Percentiles rank a stretch among this genome's conserved stretches.
phyloP scores from a whole-genome alignment of 2,113 vertebrate species.

The Muntiacus muntjak region DNA sequence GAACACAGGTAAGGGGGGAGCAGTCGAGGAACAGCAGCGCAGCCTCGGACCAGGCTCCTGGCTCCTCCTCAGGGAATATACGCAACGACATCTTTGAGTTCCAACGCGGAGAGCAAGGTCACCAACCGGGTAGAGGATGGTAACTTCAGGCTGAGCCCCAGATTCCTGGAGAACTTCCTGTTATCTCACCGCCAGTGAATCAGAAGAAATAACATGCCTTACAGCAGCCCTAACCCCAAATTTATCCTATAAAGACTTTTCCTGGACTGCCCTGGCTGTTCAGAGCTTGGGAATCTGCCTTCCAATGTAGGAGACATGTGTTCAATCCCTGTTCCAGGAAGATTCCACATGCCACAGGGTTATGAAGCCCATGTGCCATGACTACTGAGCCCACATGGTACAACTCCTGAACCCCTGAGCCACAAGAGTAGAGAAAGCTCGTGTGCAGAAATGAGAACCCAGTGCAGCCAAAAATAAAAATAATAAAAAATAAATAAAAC shows the following conservation, averaged over 20 bases:
- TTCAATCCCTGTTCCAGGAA: not conserved
- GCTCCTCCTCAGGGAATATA: not conserved
- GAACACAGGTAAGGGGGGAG: not conserved
- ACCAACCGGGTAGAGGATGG: not conserved
- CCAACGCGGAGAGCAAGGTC: not conserved
- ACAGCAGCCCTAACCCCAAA: not conserved
- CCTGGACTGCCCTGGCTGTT: not conserved
- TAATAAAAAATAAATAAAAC: not conserved
- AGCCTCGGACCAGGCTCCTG: not conserved
- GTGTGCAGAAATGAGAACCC: not conserved
- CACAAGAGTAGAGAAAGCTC: not conserved
- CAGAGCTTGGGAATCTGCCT: not conserved
- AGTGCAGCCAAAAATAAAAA: not conserved
- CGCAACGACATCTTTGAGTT: not conserved
- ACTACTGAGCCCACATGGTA: not conserved
- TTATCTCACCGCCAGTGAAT: not conserved
- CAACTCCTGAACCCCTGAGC: not conserved
- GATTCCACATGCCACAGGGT: not conserved
- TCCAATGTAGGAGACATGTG: not conserved
- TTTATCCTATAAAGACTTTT: not conserved
- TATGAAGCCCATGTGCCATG: not conserved
- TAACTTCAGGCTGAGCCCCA: not conserved
- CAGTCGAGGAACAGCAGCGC: not conserved
- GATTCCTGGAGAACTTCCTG: not conserved
- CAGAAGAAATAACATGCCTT: not conserved